Evolutionary conservation across 2,888 invertebrate genomes (phyloP).

Genomic region (Eutolmus rufibarbis): DNA sequence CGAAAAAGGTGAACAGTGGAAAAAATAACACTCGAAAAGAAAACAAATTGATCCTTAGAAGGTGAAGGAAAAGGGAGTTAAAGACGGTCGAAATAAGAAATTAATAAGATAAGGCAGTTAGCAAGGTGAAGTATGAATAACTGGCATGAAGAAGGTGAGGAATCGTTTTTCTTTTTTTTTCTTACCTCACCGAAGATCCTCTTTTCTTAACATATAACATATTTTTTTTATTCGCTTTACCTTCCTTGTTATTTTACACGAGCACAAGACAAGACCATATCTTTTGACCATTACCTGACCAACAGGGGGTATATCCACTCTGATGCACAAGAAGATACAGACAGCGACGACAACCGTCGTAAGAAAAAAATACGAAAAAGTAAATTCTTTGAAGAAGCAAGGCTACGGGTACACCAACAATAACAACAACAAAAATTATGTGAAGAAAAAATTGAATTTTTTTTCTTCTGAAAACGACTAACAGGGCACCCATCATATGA

Average conservation of each 20-base stretch:
- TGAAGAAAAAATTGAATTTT: neutral
- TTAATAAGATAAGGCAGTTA: constrained; percentile 37
- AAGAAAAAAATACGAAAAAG: neutral
- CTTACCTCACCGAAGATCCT: neutral
- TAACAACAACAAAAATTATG: neutral
- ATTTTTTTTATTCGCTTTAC: neutral
- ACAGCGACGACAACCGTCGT: neutral
- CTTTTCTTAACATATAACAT: neutral
- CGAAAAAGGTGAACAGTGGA: neutral
- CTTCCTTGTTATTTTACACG: constrained; percentile 32
- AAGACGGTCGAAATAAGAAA: neutral
- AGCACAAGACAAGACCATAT: neutral
- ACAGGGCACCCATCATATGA: constrained; percentile 1
- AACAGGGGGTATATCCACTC: neutral
- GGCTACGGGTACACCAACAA: neutral
- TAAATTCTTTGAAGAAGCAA: neutral
- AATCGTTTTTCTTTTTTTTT: constrained; percentile 1
- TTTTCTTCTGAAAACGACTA: neutral
- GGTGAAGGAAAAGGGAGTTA: neutral
- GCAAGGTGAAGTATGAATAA: constrained; percentile 32
- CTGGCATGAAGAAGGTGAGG: constrained; percentile 24
- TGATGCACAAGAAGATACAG: neutral
- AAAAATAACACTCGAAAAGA: neutral
- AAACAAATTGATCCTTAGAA: constrained; percentile 3
- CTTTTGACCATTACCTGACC: neutral